These are phyloP conservation scores for Saccostrea glomerata DNA, from an alignment of 1,140 invertebrate genomes.

Conservation along the genomic window DNA sequence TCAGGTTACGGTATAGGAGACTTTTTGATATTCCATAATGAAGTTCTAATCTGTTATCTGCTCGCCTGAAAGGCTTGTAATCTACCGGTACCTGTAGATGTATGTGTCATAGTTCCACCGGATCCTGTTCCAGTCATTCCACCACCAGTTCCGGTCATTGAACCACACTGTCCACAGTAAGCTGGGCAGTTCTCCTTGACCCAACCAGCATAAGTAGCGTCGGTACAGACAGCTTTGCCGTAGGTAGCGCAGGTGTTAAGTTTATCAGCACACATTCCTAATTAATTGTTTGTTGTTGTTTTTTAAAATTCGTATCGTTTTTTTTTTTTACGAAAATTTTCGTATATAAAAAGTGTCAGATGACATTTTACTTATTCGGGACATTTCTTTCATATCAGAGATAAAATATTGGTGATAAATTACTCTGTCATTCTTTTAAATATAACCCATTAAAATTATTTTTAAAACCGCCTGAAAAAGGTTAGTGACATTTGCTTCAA, in stretches of 20 bases:
- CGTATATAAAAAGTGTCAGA: too few species aligned
- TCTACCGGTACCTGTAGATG: neutral
- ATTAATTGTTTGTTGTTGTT: neutral
- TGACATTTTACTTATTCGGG: too few species aligned
- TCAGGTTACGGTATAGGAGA: too few species aligned
- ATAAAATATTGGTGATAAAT: too few species aligned
- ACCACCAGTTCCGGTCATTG: neutral
- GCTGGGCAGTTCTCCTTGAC: slow-evolving; percentile 55
- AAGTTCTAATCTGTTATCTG: neutral
- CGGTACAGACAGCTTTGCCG: slow-evolving; percentile 52
- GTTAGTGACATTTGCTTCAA: too few species aligned
- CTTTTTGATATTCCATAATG: neutral
- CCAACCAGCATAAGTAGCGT: slow-evolving; percentile 55
- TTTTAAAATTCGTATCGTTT: too few species aligned
- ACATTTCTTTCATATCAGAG: too few species aligned
- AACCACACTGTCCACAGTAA: slow-evolving; percentile 53
- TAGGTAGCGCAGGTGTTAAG: slow-evolving; percentile 53
- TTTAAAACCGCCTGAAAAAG: too few species aligned
- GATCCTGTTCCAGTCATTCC: neutral
- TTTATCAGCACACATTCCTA: slow-evolving; percentile 36
- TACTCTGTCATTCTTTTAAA: too few species aligned
- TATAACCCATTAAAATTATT: too few species aligned
- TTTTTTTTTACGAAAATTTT: too few species aligned
- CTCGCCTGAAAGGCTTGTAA: neutral
- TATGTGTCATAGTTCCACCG: neutral